phyloP scores from a whole-genome alignment of 2,888 invertebrate species.

The Timandra comae region DNA sequence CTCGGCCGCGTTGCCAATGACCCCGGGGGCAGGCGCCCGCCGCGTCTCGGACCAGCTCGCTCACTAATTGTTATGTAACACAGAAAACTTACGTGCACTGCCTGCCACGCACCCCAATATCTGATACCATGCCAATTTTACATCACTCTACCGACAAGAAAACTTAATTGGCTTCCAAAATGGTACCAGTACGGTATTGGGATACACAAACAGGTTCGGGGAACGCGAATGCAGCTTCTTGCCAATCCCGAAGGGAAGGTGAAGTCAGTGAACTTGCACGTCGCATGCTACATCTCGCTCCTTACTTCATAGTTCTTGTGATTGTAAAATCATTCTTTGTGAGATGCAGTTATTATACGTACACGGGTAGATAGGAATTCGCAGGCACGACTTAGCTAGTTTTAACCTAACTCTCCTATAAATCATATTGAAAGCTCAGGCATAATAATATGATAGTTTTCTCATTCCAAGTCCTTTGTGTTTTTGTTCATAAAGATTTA shows the following conservation, averaged over 20 bases:
- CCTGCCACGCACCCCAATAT: constrained; percentile 44
- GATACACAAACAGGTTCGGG: constrained; percentile 68
- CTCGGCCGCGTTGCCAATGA: constrained; percentile 78
- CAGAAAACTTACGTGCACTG: constrained; percentile 50
- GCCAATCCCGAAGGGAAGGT: constrained; percentile 64
- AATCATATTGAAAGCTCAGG: constrained; percentile 4
- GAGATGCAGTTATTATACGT: constrained; percentile 40
- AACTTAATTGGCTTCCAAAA: constrained; percentile 44
- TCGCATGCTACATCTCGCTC: constrained; percentile 60
- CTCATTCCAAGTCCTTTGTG: no score
- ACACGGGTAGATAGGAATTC: constrained; percentile 27
- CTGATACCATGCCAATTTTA: constrained; percentile 45
- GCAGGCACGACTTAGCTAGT: constrained; percentile 23
- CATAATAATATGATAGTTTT: no score
- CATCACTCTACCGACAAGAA: constrained; percentile 30
- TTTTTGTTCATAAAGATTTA: no score
- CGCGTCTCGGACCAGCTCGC: constrained; percentile 39
- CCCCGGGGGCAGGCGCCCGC: constrained; percentile 77
- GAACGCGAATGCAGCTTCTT: constrained; percentile 65
- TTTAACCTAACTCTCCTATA: constrained; percentile 13
- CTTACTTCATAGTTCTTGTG: constrained; percentile 66
- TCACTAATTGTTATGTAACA: constrained; percentile 73
- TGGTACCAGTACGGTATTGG: constrained; percentile 47
- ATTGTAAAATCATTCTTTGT: constrained; percentile 60
- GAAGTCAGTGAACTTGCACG: constrained; percentile 71